These are phyloP conservation scores for Sapajus apella DNA, from an alignment of 2,113 vertebrate genomes.

Conservation along the genomic window DNA sequence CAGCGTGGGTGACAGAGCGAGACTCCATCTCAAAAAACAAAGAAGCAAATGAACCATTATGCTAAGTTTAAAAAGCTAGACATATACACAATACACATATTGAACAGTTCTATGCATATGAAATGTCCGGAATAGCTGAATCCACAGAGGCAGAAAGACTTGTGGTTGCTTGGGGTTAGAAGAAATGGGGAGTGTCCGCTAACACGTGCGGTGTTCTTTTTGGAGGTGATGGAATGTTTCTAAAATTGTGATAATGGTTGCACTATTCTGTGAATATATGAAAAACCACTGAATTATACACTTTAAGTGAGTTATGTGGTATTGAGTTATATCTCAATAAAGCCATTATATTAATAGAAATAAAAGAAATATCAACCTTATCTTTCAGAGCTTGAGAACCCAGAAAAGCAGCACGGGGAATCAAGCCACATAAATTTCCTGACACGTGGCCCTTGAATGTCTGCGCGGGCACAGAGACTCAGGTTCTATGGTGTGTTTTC, in stretches of 20 bases:
- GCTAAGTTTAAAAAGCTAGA: background rate
- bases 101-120: background rate
- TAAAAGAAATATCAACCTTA: background rate
- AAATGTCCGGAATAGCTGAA: background rate
- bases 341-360: background rate
- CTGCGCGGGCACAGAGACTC: background rate
- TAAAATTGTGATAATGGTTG: background rate
- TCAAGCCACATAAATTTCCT: background rate
- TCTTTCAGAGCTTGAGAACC: background rate
- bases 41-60: no score
- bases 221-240: background rate
- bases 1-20: no score
- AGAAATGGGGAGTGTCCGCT: background rate
- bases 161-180: no score
- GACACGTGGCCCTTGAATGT: background rate
- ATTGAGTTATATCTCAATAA: conserved; percentile 12
- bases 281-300: background rate
- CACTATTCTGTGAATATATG: background rate
- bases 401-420: background rate
- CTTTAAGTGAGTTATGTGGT: background rate
- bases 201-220: background rate
- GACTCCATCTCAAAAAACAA: no score
- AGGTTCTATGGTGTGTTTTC: background rate
- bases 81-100: background rate
- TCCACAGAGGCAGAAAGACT: background rate